Conservation (phyloP, 2,113 vertebrate genomes). For the Ctenomys sociabilis region DNA sequence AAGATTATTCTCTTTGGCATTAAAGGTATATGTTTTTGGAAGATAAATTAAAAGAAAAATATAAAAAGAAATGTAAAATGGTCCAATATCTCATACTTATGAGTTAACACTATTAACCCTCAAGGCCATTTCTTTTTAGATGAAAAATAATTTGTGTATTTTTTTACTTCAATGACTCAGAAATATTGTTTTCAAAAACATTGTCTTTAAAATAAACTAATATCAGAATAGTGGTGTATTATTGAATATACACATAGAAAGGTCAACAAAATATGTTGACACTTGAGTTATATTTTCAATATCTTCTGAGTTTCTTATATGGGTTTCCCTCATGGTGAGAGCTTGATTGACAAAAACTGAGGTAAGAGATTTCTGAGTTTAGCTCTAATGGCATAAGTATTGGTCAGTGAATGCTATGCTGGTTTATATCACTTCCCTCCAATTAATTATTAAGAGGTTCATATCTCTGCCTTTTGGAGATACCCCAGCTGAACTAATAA, state of each 20-base stretch:
- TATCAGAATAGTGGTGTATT: neutral
- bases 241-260: neutral
- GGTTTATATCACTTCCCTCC: neutral
- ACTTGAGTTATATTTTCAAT: neutral
- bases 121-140: neutral
- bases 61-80: neutral
- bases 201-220: neutral
- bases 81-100: neutral
- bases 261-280: neutral
- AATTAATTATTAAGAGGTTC: neutral
- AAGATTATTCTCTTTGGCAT: neutral
- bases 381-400: too few relatives aligned
- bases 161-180: neutral
- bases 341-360: neutral
- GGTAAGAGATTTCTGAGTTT: too few relatives aligned
- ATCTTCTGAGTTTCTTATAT: neutral
- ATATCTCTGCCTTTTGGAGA: neutral
- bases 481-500: neutral
- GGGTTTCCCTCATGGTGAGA: neutral
- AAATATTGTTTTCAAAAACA: neutral
- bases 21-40: neutral
- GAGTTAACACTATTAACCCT: neutral
- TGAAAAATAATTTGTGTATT: neutral
- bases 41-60: constrained; percentile 9
- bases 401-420: fast-evolving